Evolutionary conservation across 1,140 invertebrate species (phyloP), one percentile per base, ranked within the genome.

Genomic region (Vanessa atalanta): DNA sequence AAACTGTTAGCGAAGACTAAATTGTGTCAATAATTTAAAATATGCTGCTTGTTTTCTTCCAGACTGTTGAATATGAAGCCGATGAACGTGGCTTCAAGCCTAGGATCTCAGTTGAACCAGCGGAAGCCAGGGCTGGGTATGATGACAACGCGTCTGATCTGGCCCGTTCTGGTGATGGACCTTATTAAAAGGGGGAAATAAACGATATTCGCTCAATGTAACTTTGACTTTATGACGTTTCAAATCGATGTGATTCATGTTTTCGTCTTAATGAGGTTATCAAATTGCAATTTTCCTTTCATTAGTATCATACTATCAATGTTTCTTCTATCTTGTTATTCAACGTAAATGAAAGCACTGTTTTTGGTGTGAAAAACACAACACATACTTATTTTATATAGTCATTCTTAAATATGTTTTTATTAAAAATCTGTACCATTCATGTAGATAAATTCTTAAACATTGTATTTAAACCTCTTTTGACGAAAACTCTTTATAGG

Each of bases 51-150:
- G 26, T 14, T 73, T 78, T 69, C 3, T 78, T 69, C 3, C 93
- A 95, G 93, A 94, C 95, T 66, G 96, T 97, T 0, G 95, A 96
- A 77, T 97, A 97, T 87, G 95, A 95, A 82, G 96, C 96, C 13
- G 96, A 97, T 78, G 94, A 94, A 78, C 93, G 95, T 61, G 97
- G 96, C 23, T 97, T 96, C 93, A 95, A 95, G 81, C 96, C 96
- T 1, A 95, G 94, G 78, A 96, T 97, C 83, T 94, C 94, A 37
- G 87, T 90, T 77, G 88, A 92, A 43, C 85, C 86, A 13, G 85
- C 75, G 12, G 86, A 86, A 15, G 43, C 43, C 6, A 63, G 70
- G 13, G 16, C 70, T 43, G 81, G 79, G 13, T 83, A 84, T 16
- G 87, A 90, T 23, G 88, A 87, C 31, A 88, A 88, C 70, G 85